These are phyloP conservation scores for Magallana gigas DNA, from an alignment of 1,140 invertebrate genomes.

Conservation along the genomic window DNA sequence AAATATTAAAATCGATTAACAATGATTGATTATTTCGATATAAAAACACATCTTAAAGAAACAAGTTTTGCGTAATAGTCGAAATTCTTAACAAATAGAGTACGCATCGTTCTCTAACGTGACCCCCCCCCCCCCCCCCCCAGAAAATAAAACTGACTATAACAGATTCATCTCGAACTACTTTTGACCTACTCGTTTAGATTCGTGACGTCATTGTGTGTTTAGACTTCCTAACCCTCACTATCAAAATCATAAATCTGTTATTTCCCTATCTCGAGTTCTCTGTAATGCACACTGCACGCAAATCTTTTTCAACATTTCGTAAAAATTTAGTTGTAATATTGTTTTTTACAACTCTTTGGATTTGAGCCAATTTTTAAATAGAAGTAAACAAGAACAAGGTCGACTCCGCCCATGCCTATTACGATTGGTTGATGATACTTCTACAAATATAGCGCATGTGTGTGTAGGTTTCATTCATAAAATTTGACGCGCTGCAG, in stretches of 20 bases:
- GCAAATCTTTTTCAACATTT: background rate
- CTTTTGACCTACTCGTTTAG: slow-evolving; percentile 14
- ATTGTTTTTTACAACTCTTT: slow-evolving; percentile 1
- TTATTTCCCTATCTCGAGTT: no score
- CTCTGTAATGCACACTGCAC: background rate
- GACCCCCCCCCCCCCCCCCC: background rate
- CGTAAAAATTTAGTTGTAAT: background rate
- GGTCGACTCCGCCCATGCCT: slow-evolving; percentile 28
- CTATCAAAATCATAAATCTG: background rate
- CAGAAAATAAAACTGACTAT: slow-evolving; percentile 7
- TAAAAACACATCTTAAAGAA: no score
- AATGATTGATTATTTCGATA: no score
- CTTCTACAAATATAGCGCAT: slow-evolving; percentile 44
- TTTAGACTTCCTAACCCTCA: background rate
- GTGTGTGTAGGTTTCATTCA: slow-evolving; percentile 60
- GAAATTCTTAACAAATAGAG: no score
- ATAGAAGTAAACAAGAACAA: slow-evolving; percentile 39
- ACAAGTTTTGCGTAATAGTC: no score
- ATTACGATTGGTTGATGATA: slow-evolving; percentile 43
- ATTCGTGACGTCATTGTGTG: background rate
- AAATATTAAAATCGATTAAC: no score
- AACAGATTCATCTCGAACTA: background rate
- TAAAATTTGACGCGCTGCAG: slow-evolving; percentile 49
- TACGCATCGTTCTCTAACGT: background rate
- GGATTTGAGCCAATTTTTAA: slow-evolving; percentile 36